Percentiles rank a stretch among this genome's conserved stretches.
Evolutionary conservation across 2,797 vertebrate genomes (phyloP).

Genomic region (Sebastes baramenuke): DNA sequence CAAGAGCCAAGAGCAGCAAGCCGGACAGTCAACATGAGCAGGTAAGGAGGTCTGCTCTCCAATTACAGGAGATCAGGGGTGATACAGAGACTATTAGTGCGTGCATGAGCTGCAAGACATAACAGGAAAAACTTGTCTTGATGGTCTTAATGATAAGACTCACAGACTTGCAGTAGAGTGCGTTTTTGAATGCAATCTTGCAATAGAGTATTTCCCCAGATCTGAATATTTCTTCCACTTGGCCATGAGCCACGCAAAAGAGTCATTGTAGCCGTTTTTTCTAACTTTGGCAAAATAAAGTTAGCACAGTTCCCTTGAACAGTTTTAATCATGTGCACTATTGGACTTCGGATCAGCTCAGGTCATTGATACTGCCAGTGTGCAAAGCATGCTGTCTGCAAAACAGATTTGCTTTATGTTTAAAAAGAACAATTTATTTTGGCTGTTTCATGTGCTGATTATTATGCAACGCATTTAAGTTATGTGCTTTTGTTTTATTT

Average conservation of each 20-base stretch:
- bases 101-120: background rate
- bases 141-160: background rate
- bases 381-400: background rate
- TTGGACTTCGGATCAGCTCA: background rate
- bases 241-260: background rate
- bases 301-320: background rate
- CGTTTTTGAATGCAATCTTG: background rate
- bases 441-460: background rate
- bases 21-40: constrained; percentile 58
- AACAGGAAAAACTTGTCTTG: background rate
- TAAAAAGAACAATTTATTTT: background rate
- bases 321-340: background rate
- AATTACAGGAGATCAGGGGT: background rate
- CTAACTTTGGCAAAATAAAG: background rate
- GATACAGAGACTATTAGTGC: background rate
- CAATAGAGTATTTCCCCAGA: background rate
- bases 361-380: background rate
- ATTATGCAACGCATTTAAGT: background rate
- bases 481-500: background rate
- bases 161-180: background rate
- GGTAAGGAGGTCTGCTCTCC: constrained; percentile 42
- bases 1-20: background rate
- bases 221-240: background rate
- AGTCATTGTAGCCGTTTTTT: background rate
- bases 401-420: background rate